phyloP scores from a whole-genome alignment of 2,797 vertebrate species.

The Epinephelus coioides region DNA sequence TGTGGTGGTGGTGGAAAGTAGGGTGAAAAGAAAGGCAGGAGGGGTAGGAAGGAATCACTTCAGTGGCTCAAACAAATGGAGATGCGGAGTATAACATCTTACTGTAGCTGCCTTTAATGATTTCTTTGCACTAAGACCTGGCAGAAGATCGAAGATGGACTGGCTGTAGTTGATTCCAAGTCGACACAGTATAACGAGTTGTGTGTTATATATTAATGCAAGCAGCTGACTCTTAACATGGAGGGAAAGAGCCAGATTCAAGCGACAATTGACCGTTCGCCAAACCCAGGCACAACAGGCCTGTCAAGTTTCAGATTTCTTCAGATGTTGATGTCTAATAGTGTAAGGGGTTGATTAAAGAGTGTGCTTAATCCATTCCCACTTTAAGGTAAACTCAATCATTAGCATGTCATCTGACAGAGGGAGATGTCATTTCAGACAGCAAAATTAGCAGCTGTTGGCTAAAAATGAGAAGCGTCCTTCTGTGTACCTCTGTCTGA shows the following conservation, averaged over 20 bases:
- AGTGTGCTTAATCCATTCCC: background rate
- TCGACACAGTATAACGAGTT: background rate
- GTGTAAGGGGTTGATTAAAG: background rate
- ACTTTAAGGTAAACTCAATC: background rate
- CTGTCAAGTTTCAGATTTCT: background rate
- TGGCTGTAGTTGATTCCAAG: background rate
- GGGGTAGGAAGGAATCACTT: conserved; percentile 51
- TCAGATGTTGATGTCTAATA: background rate
- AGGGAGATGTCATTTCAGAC: background rate
- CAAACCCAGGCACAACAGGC: background rate
- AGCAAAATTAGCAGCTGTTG: background rate
- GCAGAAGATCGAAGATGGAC: background rate
- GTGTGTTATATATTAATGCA: background rate
- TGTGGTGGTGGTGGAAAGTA: conserved; percentile 56
- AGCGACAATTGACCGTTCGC: background rate
- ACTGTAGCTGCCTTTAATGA: conserved; percentile 23
- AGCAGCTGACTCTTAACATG: background rate
- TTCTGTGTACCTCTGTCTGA: background rate
- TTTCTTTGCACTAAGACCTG: background rate
- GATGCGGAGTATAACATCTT: conserved; percentile 35
- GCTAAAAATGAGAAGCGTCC: background rate
- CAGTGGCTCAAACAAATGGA: conserved; percentile 50
- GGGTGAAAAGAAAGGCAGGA: conserved; percentile 55
- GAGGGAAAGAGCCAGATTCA: background rate
- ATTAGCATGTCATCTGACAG: background rate